Conservation (phyloP, 2,888 invertebrate species). For the Griposia aprilina region DNA sequence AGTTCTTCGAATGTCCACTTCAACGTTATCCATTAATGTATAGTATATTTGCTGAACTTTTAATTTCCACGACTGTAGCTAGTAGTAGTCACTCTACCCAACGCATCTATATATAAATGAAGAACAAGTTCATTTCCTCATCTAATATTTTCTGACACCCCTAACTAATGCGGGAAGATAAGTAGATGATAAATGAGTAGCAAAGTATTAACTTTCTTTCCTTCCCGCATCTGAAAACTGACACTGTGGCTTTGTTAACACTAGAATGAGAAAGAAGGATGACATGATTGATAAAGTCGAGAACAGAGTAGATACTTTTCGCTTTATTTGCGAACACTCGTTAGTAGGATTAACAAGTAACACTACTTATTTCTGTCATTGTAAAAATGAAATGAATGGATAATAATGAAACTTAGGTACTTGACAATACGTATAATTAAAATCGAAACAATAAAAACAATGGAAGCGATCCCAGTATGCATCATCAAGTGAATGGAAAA, state of each 20-base stretch:
- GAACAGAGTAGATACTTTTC: not conserved
- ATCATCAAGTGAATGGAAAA: not conserved
- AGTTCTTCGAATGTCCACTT: not conserved
- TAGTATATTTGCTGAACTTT: not conserved
- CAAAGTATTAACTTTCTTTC: slow-evolving; percentile 23
- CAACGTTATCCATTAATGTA: not conserved
- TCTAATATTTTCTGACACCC: slow-evolving; percentile 15
- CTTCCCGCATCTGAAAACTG: not conserved
- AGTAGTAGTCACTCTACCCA: too few relatives aligned
- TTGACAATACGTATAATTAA: slow-evolving; percentile 2
- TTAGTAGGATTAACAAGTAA: not conserved
- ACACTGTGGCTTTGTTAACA: slow-evolving; percentile 14
- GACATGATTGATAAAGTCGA: not conserved
- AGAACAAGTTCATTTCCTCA: slow-evolving; percentile 20
- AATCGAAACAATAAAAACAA: slow-evolving; percentile 5
- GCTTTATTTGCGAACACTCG: not conserved
- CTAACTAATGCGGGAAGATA: slow-evolving; percentile 21
- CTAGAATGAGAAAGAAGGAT: not conserved
- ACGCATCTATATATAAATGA: not conserved
- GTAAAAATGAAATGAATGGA: not conserved
- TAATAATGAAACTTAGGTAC: not conserved
- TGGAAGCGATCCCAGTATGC: not conserved
- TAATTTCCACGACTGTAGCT: not conserved
- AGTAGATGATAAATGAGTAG: slow-evolving; percentile 19
- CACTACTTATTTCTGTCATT: not conserved